Evolutionary conservation across 2,888 invertebrate species (phyloP).

Genomic region (Drosophila anomalata): DNA sequence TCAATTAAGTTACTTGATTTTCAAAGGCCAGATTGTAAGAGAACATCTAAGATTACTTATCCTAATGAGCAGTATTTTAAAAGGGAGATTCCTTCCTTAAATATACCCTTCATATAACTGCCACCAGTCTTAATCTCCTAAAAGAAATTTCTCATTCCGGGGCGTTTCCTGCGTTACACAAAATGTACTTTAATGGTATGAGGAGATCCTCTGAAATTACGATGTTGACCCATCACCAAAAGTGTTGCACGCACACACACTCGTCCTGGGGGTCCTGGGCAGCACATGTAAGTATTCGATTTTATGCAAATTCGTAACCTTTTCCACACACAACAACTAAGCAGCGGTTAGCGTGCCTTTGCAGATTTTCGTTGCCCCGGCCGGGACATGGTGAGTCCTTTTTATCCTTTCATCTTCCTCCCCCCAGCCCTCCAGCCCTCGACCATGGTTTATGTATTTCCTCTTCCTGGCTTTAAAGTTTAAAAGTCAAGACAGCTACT

Average conservation of each 20-base stretch:
- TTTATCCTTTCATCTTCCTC: background rate
- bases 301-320: constrained; percentile 74
- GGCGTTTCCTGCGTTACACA: background rate
- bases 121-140: background rate
- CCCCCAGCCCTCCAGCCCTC: background rate
- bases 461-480: constrained; percentile 68
- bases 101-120: background rate
- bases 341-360: constrained; percentile 60
- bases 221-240: constrained; percentile 34
- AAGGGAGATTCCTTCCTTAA: background rate
- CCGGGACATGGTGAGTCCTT: constrained; percentile 7
- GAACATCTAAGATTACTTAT: background rate
- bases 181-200: constrained; percentile 25
- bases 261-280: constrained; percentile 20
- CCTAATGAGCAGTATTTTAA: no score
- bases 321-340: constrained; percentile 41
- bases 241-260: constrained; percentile 34
- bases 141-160: background rate
- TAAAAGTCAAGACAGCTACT: constrained; percentile 59
- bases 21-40: background rate
- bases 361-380: constrained; percentile 36
- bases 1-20: constrained; percentile 8
- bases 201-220: constrained; percentile 13
- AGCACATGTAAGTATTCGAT: constrained; percentile 58
- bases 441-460: constrained; percentile 37